These are phyloP conservation scores for Carollia perspicillata DNA, from an alignment of 2,113 vertebrate species.

Conservation along the genomic window DNA sequence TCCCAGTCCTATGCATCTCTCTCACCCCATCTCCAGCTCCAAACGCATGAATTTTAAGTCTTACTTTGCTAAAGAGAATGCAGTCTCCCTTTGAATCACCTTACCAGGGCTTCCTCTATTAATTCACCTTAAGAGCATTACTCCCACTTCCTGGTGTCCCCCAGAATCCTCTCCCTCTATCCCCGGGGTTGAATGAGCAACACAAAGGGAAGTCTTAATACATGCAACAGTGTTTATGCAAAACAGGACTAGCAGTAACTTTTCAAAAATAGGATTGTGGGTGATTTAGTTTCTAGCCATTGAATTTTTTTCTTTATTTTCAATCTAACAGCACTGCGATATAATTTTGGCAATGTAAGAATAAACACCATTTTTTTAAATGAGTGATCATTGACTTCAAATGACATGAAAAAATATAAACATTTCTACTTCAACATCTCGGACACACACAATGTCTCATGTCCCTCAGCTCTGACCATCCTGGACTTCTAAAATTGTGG, in stretches of 20 bases:
- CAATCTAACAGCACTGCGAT: neutral
- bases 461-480: neutral
- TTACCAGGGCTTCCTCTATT: neutral
- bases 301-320: constrained; percentile 14
- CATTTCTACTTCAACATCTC: neutral
- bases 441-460: neutral
- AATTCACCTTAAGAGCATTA: neutral
- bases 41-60: neutral
- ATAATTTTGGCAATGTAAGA: neutral
- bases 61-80: neutral
- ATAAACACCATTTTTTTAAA: neutral
- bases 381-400: neutral
- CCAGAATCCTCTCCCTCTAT: no score
- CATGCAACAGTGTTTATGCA: neutral
- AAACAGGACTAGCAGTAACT: neutral
- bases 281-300: neutral
- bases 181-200: neutral
- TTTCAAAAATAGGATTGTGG: no score
- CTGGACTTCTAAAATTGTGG: neutral
- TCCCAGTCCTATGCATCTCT: no score
- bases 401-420: neutral
- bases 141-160: neutral
- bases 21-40: no score
- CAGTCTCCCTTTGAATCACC: neutral
- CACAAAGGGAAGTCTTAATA: neutral